These are phyloP conservation scores for Falco biarmicus DNA, from an alignment of 2,797 vertebrate genomes.

Conservation along the genomic window DNA sequence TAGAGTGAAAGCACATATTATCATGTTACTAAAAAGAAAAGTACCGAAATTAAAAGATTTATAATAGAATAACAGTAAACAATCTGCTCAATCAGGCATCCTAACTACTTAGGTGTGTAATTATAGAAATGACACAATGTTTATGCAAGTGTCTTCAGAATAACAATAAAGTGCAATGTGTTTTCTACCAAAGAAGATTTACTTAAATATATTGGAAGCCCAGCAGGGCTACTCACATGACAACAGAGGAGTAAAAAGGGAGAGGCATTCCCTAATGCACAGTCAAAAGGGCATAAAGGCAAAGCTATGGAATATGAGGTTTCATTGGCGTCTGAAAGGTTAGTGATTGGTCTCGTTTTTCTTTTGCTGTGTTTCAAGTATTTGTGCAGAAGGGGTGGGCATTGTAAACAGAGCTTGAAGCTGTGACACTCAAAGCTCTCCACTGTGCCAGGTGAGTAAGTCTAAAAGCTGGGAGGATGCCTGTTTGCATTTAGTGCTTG, in stretches of 20 bases:
- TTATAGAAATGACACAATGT: constrained; percentile 46
- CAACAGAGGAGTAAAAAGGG: background rate
- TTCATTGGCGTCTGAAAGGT: background rate
- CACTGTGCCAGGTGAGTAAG: background rate
- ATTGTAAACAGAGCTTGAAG: background rate
- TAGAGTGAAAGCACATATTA: constrained; percentile 29
- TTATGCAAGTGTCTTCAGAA: constrained; percentile 61
- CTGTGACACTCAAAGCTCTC: background rate
- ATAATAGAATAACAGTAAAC: constrained; percentile 26
- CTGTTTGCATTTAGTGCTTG: background rate
- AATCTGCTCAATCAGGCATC: constrained; percentile 35
- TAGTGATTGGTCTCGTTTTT: background rate
- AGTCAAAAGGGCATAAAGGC: constrained; percentile 9
- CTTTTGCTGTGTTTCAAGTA: background rate
- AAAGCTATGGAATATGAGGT: background rate
- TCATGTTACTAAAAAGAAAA: constrained; percentile 23
- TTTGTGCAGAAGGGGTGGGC: background rate
- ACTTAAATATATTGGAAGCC: constrained; percentile 17
- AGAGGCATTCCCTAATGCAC: constrained; percentile 38
- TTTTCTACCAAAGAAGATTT: constrained; percentile 39
- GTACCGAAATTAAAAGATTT: constrained; percentile 33
- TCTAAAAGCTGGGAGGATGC: background rate
- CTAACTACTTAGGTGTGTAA: constrained; percentile 53
- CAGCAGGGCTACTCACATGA: background rate
- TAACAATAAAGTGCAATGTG: constrained; percentile 34